phyloP scores from a whole-genome alignment of 2,888 invertebrate genomes.

The Lumbricus terrestris region DNA sequence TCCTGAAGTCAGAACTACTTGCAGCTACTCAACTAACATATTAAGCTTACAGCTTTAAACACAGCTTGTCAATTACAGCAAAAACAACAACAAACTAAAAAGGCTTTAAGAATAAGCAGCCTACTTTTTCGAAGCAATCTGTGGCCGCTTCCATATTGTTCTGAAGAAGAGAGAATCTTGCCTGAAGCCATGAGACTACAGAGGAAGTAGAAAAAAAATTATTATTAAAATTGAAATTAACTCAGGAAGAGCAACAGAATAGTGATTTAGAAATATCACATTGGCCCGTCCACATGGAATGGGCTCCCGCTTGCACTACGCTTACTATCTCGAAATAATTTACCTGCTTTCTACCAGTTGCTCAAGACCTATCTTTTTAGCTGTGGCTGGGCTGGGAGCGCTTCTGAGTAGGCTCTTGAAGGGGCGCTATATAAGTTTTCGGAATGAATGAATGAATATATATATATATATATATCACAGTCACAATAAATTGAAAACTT shows the following conservation, averaged over 20 bases:
- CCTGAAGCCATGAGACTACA: slow-evolving; percentile 54
- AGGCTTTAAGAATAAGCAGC: slow-evolving; percentile 18
- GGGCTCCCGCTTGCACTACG: too few relatives aligned
- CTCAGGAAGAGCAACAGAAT: too few relatives aligned
- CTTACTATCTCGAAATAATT: too few relatives aligned
- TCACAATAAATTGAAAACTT: neutral
- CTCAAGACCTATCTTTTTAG: too few relatives aligned
- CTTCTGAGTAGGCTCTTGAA: too few relatives aligned
- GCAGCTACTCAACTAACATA: neutral
- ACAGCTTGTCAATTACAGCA: neutral
- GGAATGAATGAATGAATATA: too few relatives aligned
- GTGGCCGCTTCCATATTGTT: slow-evolving; percentile 52
- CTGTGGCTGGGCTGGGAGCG: too few relatives aligned
- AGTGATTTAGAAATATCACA: neutral
- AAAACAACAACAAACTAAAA: neutral
- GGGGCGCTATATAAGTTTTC: too few relatives aligned
- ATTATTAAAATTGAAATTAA: neutral
- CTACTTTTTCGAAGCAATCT: slow-evolving; percentile 48
- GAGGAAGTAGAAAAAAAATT: slow-evolving; percentile 18
- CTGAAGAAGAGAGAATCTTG: slow-evolving; percentile 48
- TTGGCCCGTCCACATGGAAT: too few relatives aligned
- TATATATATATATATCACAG: neutral
- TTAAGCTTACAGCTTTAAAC: neutral
- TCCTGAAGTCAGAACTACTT: neutral
- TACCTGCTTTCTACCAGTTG: too few relatives aligned